These are phyloP conservation scores for Gasterosteus nipponicus DNA, from an alignment of 2,113 vertebrate species.

Conservation along the genomic window DNA sequence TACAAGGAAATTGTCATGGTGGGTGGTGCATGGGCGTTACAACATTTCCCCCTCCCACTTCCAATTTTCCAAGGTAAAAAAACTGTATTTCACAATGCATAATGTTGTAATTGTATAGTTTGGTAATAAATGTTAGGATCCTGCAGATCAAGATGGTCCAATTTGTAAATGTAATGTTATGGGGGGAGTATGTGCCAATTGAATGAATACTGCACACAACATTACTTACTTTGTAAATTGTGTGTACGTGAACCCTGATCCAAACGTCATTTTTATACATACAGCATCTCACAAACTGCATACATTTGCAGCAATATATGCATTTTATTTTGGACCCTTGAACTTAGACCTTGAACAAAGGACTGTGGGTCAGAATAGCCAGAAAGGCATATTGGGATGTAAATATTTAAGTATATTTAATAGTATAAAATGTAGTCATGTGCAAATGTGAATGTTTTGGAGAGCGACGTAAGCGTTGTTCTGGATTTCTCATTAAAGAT, in stretches of 20 bases:
- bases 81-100: background rate
- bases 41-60: background rate
- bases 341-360: background rate
- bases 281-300: background rate
- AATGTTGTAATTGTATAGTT: background rate
- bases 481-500: background rate
- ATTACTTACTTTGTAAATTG: background rate
- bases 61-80: background rate
- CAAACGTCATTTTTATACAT: background rate
- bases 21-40: too few relatives aligned
- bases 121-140: background rate
- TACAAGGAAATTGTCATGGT: too few relatives aligned
- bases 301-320: background rate
- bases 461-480: background rate
- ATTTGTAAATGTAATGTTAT: background rate
- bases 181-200: background rate
- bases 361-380: background rate
- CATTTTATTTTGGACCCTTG: background rate
- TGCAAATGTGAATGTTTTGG: background rate
- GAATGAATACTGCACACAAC: background rate
- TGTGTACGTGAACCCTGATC: background rate
- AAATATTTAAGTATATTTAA: background rate
- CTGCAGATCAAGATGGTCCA: background rate
- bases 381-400: background rate
- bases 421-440: background rate